Conservation (phyloP, 2,113 vertebrate species). For the Cisticola juncidis region DNA sequence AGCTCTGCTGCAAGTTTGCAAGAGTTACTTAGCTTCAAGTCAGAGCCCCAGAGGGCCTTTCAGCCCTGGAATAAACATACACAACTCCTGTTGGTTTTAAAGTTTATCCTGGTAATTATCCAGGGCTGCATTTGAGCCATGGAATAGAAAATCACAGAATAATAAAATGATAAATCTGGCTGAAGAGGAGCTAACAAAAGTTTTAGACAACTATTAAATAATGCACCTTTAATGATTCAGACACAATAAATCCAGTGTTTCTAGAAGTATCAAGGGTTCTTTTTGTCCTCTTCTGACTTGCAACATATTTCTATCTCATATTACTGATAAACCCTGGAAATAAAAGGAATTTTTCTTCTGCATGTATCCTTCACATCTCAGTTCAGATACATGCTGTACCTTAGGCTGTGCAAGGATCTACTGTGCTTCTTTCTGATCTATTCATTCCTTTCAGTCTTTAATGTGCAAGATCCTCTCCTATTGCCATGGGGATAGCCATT, state of each 20-base stretch:
- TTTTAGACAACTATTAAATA: constrained; percentile 10
- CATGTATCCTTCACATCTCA: constrained; percentile 2
- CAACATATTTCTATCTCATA: neutral
- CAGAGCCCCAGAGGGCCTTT: neutral
- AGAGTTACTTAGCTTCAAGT: neutral
- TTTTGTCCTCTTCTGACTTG: constrained; percentile 29
- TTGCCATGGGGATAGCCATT: constrained; percentile 50
- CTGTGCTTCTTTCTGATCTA: constrained; percentile 38
- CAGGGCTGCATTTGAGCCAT: neutral
- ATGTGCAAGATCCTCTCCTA: constrained; percentile 1
- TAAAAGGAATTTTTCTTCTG: neutral
- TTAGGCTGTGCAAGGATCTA: constrained; percentile 12
- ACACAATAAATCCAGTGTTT: neutral
- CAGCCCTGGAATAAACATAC: neutral
- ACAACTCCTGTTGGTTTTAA: neutral
- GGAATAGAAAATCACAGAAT: neutral
- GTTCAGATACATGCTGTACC: constrained; percentile 36
- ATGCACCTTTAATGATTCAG: neutral
- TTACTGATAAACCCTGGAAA: constrained; percentile 28
- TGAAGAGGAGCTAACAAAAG: neutral
- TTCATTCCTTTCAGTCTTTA: constrained; percentile 24
- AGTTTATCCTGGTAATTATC: constrained; percentile 19
- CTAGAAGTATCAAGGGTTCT: constrained; percentile 22
- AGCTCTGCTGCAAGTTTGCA: neutral
- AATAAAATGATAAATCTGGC: neutral